Evolutionary conservation across 2,113 vertebrate species (phyloP), one percentile per base, ranked within the genome.

Genomic region (Bagarius yarrelli): DNA sequence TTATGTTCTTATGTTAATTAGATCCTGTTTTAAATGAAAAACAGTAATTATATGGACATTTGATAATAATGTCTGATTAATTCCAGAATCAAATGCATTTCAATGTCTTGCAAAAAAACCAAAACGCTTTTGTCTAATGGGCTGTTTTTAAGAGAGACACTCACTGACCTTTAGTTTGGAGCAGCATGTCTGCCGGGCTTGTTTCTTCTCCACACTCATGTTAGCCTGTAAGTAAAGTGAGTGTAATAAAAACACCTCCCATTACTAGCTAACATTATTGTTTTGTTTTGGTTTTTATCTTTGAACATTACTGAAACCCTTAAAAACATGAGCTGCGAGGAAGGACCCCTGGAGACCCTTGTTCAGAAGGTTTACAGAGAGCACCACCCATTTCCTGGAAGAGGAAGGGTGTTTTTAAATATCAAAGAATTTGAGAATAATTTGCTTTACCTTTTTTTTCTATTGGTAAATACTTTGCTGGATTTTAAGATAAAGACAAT

Each of bases 101-200:
- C 5, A 47, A 47, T 47, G 9, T 47, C 44, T 11, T 47, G 44
- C 44, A 47, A 1, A 47, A 47, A 47, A 8, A 47, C 5, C 11
- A 47, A n/a, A n/a, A n/a, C n/a, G n/a, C n/a, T n/a, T 47, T 47
- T 34, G 11, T 23, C 14, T 32, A 32, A 3, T 32, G 13, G 2
- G 23, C n/a, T 69, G 36, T 25, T 47, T 69, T 47, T 27, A 50
- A 50, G 14, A 50, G 50, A 56, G 36, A 30, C 61, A 32, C 18
- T 70, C 4, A 81, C 90, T 63, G 5, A 94, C 93, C 93, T 93
- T 93, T n/a, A 93, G 85, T 82, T 92, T 91, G 84, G 91, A 91
- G 87, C 91, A 92, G 63, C 90, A 90, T n/a, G 71, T 63, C 47
- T 87, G 82, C 63, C 77, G 80, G 73, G 86, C 1, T 70, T 83